Evolutionary conservation across 2,797 vertebrate genomes (phyloP).

Genomic region (Schizopygopsis malacanthus): DNA sequence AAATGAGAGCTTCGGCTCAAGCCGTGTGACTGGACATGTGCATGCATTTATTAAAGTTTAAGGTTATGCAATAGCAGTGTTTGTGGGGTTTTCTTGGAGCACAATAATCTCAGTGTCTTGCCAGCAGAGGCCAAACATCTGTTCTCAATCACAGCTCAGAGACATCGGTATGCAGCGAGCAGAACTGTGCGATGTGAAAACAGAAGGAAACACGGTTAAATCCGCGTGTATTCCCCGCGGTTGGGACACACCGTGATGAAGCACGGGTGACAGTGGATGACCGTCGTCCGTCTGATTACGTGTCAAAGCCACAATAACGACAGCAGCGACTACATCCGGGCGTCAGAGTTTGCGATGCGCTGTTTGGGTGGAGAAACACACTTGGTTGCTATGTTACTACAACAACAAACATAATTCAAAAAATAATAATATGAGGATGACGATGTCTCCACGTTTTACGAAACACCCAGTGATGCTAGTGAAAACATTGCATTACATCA

Average conservation of each 20-base stretch:
- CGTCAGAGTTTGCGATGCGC: not conserved
- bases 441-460: not conserved
- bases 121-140: conserved; percentile 47
- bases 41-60: not conserved
- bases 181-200: not conserved
- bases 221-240: not conserved
- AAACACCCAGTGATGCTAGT: not conserved
- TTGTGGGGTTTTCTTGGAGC: not conserved
- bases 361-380: conserved; percentile 18
- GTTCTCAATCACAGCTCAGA: conserved; percentile 36
- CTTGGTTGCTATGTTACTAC: not conserved
- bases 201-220: conserved; percentile 10
- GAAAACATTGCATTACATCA: not conserved
- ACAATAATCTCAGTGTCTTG: not conserved
- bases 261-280: not conserved
- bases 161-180: not conserved
- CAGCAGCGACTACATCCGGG: not conserved
- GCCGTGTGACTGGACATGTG: not conserved
- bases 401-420: not conserved
- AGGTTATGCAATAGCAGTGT: conserved; percentile 3
- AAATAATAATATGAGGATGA: not conserved
- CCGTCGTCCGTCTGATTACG: not conserved
- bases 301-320: not conserved
- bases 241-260: not conserved
- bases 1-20: not conserved